A percentile compares a stretch with the other conserved stretches of the same genome.
These are phyloP conservation scores for Petromus typicus DNA, from an alignment of 2,113 vertebrate species.

Conservation along the genomic window DNA sequence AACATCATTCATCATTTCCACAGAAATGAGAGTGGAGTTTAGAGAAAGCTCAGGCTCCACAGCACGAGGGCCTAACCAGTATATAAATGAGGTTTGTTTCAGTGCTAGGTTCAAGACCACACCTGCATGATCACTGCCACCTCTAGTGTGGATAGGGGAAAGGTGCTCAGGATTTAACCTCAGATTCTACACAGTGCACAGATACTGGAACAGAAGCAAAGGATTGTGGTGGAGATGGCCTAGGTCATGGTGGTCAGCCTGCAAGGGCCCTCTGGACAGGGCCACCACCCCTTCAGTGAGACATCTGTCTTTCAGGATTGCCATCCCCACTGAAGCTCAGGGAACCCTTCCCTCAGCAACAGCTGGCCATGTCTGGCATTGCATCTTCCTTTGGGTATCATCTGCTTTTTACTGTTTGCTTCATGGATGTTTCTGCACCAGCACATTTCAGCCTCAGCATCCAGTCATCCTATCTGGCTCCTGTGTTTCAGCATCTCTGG, in stretches of 20 bases:
- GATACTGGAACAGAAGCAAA: neutral
- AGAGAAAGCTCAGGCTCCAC: rapidly evolving
- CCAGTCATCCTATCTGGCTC: neutral
- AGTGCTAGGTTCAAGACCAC: neutral
- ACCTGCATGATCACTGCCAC: neutral
- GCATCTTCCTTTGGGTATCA: neutral
- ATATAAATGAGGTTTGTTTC: neutral
- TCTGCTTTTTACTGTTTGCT: neutral
- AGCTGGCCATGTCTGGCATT: neutral
- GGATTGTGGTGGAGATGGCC: neutral
- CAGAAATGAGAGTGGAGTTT: neutral
- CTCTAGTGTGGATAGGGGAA: neutral
- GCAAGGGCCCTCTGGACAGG: neutral
- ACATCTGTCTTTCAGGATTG: neutral
- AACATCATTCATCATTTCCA: neutral
- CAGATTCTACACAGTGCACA: neutral
- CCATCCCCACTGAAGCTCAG: neutral
- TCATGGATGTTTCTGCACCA: neutral
- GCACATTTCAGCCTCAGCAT: neutral
- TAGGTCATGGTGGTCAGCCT: neutral
- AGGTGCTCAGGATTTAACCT: neutral
- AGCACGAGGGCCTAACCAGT: neutral
- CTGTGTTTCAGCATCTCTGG: neutral
- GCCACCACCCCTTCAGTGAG: neutral
- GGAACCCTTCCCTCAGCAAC: neutral